Conservation (phyloP, 2,113 vertebrate species). For the Protomyctophum bolini region DNA sequence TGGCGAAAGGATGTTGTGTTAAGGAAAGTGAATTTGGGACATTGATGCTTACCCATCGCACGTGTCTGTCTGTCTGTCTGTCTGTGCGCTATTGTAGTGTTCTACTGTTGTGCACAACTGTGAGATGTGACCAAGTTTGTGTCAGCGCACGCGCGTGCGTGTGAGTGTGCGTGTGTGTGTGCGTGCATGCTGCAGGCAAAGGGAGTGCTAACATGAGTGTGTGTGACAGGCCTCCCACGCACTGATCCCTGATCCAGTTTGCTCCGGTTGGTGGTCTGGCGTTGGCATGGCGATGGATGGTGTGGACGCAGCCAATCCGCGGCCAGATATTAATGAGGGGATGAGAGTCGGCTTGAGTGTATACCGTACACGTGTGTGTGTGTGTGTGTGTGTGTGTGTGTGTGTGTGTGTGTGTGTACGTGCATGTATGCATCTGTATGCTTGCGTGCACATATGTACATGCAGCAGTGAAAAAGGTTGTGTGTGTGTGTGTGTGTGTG, state of each 20-base stretch:
- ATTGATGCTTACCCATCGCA: too few species aligned
- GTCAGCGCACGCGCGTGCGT: background rate
- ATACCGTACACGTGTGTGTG: background rate
- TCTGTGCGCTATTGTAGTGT: background rate
- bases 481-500: too few species aligned
- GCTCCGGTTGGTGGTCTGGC: constrained; percentile 47
- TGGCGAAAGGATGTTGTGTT: too few species aligned
- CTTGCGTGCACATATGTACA: background rate
- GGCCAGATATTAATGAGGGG: constrained; percentile 42
- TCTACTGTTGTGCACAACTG: background rate
- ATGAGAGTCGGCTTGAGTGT: constrained; percentile 30
- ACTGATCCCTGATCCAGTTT: constrained; percentile 53
- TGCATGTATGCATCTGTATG: background rate
- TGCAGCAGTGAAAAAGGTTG: too few species aligned
- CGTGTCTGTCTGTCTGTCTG: constrained; percentile 1
- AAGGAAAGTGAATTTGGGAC: too few species aligned
- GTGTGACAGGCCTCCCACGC: constrained; percentile 63
- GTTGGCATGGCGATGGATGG: constrained; percentile 42
- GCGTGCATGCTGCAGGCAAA: constrained; percentile 32
- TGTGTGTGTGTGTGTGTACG: too few species aligned
- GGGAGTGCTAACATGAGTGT: constrained; percentile 49
- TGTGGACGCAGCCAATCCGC: constrained; percentile 26
- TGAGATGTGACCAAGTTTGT: background rate
- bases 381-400: too few species aligned
- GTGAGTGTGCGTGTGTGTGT: background rate